Evolutionary conservation across 23 tunicate genomes (phyloP).

Genomic region (Styela plicata): DNA sequence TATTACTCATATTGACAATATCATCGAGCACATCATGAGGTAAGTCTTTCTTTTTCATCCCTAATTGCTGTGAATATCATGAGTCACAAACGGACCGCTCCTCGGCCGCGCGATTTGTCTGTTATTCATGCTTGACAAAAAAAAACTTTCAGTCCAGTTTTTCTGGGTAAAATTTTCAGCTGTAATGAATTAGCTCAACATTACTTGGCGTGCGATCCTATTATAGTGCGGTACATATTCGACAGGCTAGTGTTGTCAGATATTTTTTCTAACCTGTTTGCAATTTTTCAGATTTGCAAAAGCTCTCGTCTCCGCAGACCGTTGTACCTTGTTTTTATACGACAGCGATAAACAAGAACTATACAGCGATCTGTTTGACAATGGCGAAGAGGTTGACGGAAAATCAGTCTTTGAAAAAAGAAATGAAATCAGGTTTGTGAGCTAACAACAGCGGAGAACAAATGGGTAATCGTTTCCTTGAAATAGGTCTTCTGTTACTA

Average conservation of each 20-base stretch:
- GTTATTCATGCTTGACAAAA: no score
- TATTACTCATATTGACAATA: constrained; percentile 60
- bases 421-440: constrained; percentile 56
- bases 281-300: constrained; percentile 59
- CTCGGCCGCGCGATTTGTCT: no score
- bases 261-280: not conserved
- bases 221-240: not conserved
- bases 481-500: no score
- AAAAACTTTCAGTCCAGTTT: no score
- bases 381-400: constrained; percentile 54
- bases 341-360: constrained; percentile 61
- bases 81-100: no score
- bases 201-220: no score
- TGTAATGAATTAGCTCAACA: no score
- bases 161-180: no score
- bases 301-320: constrained; percentile 65
- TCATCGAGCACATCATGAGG: constrained; percentile 82
- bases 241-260: not conserved
- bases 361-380: constrained; percentile 60
- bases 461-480: no score
- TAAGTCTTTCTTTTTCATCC: no score
- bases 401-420: constrained; percentile 50
- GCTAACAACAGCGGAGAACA: no score
- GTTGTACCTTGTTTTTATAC: constrained; percentile 58
- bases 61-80: no score